Base-by-base conservation (phyloP, 2,797 vertebrate species). In the Eupleurogrammus muticus region DNA sequence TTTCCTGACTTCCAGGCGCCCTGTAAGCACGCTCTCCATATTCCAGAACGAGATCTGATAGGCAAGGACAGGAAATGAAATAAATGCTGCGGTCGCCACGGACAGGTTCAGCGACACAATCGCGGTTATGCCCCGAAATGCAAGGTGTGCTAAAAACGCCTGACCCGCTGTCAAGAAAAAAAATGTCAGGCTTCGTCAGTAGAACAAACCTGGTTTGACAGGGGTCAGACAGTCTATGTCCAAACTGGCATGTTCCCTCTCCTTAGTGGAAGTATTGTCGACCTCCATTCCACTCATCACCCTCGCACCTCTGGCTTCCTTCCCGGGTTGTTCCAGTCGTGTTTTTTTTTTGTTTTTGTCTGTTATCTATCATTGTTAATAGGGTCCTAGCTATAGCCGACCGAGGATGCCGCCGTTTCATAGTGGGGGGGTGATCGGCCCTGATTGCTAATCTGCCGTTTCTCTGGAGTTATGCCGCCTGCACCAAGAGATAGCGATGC, bases 141-240 rank as follows among this genome's bases (percentile, higher is more conserved):
- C 75, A 64, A 90, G 89, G 86, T 89, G 90, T 90, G 87, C 80
- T 88, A 74, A 86, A n/a, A 89, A 86, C 5, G 65, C 79, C 83
- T 80, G 86, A 89, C 82, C 88, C 79, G 52, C 86, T 86, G 92
- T 92, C 91, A 75, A 36, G 62, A 83, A 53, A 63, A 53, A 63
- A 82, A 80, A 77, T 54, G 80, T 73, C 23, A 6, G 57, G 75
- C 73, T 61, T 53, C 3, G 34, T 77, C 75, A 54, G 68, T 12
- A 75, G 68, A 89, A 83, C 89, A 92, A 84, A 91, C 83, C 73
- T 1, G 54, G 42, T 81, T 51, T 79, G 88, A 93, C 80, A 88
- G 88, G 84, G 89, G 91, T 82, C 90, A 91, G 90, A 84, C 70
- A 83, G 73, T 42, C 60, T 54, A 6, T 66, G 86, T 79, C 68